These are phyloP conservation scores for Cyanocitta stelleri DNA, from an alignment of 2,113 vertebrate genomes.

Conservation along the genomic window DNA sequence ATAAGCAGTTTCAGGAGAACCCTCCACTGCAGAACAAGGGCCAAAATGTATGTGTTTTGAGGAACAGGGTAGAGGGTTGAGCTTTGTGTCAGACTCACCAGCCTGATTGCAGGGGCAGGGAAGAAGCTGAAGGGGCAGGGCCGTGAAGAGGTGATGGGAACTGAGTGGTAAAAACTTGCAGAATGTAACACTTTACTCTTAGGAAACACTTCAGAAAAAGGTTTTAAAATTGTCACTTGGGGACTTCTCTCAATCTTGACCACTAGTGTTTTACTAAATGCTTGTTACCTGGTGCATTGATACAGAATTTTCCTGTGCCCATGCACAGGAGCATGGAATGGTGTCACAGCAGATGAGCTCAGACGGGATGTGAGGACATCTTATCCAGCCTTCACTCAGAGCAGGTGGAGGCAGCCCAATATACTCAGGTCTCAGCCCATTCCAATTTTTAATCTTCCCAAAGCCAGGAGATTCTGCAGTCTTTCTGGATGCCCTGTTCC, in stretches of 20 bases:
- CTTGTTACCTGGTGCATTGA: not conserved
- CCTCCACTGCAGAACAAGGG: not conserved
- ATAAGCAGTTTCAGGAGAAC: not conserved
- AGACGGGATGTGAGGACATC: not conserved
- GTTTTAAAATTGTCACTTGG: not conserved
- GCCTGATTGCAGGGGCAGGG: not conserved
- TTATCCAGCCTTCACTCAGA: not conserved
- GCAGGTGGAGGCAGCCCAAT: not conserved
- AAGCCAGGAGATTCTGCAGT: not conserved
- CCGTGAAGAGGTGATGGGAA: fast-evolving
- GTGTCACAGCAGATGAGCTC: not conserved
- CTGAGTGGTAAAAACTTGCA: not conserved
- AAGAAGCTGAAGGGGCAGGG: not conserved
- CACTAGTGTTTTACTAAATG: not conserved
- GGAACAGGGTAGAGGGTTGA: not conserved
- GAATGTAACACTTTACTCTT: not conserved
- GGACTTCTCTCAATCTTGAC: not conserved
- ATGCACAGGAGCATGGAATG: not conserved
- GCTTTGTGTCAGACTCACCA: not conserved
- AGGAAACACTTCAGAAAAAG: not conserved
- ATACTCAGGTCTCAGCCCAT: not conserved
- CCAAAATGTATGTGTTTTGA: not conserved
- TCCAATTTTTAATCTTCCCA: not conserved
- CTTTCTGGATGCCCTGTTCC: not conserved
- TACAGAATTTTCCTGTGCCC: not conserved